phyloP scores from a whole-genome alignment of 1,140 invertebrate genomes.

The Hyles euphorbiae region DNA sequence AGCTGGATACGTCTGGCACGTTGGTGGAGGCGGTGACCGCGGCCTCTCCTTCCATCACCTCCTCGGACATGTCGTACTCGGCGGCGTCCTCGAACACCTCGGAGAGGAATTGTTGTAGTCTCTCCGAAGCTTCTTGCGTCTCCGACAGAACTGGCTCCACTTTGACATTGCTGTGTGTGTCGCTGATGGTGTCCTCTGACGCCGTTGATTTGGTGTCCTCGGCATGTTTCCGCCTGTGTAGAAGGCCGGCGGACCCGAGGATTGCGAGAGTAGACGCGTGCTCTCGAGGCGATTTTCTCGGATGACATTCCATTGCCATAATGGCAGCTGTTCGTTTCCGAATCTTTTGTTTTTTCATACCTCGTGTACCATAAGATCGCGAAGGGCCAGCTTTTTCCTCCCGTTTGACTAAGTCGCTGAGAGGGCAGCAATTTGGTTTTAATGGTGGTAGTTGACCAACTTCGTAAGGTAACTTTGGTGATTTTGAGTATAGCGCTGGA shows the following conservation, averaged over 20 bases:
- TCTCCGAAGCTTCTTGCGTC: slow-evolving; percentile 55
- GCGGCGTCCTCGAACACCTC: slow-evolving; percentile 65
- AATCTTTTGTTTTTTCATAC: slow-evolving; percentile 63
- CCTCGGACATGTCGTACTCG: slow-evolving; percentile 61
- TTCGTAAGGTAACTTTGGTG: slow-evolving; percentile 86
- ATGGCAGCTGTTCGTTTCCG: slow-evolving; percentile 48
- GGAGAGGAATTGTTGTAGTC: slow-evolving; percentile 63
- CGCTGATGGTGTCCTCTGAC: slow-evolving; percentile 65
- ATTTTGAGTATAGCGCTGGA: slow-evolving; percentile 71
- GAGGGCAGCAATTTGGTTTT: slow-evolving; percentile 74
- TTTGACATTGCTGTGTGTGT: slow-evolving; percentile 49
- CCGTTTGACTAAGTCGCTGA: slow-evolving; percentile 54
- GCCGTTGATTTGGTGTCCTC: slow-evolving; percentile 69
- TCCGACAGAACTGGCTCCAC: slow-evolving; percentile 51
- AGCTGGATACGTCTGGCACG: slow-evolving; percentile 52
- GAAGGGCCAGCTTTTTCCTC: slow-evolving; percentile 60
- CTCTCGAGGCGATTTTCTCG: slow-evolving; percentile 88
- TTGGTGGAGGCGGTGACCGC: slow-evolving; percentile 44
- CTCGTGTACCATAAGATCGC: slow-evolving; percentile 62
- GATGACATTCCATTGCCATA: slow-evolving; percentile 75
- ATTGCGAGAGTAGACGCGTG: slow-evolving; percentile 90
- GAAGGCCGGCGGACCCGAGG: slow-evolving; percentile 78
- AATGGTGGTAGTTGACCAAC: slow-evolving; percentile 79
- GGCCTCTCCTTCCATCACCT: slow-evolving; percentile 45
- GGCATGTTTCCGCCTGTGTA: slow-evolving; percentile 73